Conservation (phyloP, 2,888 invertebrate genomes). For the Platycheirus rosarum region DNA sequence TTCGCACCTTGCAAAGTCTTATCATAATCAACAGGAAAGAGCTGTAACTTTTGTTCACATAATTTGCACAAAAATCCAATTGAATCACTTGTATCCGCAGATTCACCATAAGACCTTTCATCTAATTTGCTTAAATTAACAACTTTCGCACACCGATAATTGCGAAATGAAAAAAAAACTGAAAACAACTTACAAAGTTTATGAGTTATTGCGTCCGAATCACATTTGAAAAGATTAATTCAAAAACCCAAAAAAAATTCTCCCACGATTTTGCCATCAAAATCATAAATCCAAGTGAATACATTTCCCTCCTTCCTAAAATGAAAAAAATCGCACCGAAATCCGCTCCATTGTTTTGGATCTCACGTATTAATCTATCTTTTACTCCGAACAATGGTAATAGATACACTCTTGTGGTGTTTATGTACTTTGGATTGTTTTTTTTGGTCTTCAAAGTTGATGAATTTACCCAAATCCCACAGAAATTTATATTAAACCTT, state of each 20-base stretch:
- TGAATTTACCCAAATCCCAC: constrained; percentile 49
- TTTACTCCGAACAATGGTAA: constrained; percentile 53
- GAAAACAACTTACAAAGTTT: constrained; percentile 39
- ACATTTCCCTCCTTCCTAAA: constrained; percentile 4
- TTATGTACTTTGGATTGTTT: constrained; percentile 27
- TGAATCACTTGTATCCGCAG: constrained; percentile 24
- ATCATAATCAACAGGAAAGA: not conserved
- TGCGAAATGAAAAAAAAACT: constrained; percentile 18
- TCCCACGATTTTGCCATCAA: constrained; percentile 63
- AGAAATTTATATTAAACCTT: constrained; percentile 33
- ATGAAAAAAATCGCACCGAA: constrained; percentile 13
- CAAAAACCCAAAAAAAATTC: constrained; percentile 47
- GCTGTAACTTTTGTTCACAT: not conserved
- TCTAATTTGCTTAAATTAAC: constrained; percentile 18
- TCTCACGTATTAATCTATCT: constrained; percentile 56
- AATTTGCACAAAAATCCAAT: constrained; percentile 20
- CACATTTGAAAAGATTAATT: constrained; percentile 59
- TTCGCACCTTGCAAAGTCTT: not conserved
- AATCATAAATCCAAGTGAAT: constrained; percentile 55
- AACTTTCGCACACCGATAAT: constrained; percentile 53
- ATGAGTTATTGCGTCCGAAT: constrained; percentile 68
- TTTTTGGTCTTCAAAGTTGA: not conserved
- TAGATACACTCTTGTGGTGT: constrained; percentile 26
- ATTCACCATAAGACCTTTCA: constrained; percentile 25
- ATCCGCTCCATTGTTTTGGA: constrained; percentile 58